Evolutionary conservation across 2,888 invertebrate genomes (phyloP), one percentile per base, ranked within the genome.

Genomic region (Agonopterix alstromeriana): DNA sequence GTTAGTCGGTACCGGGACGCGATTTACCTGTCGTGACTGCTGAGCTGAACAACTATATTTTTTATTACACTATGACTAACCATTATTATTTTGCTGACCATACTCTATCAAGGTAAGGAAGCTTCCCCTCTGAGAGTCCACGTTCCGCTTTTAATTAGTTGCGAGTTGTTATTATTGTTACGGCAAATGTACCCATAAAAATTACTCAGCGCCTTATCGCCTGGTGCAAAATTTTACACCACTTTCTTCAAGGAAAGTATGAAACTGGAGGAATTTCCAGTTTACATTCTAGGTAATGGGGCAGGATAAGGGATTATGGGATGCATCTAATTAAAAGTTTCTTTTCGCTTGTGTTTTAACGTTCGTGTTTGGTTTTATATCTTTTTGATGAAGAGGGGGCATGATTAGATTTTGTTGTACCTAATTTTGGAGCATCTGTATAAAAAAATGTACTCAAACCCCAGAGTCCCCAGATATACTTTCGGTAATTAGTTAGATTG

Each of bases 121-220:
- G 67, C 72, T 61, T 61, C 65, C 55, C 57, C 58, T 67, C 70
- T 66, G 57, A 51, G 67, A 69, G 75, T 70, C 73, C 66, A 67
- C 71, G 74, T 73, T 69, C 73, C 74, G 70, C 73, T 76, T 83
- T 79, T 87, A 86, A 87, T 86, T 85, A 86, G 82, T 84, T 79
- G 77, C 74, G 65, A 81, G 81, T 78, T 83, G 77, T 77, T 85
- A 78, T 85, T 83, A 81, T 84, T 82, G 77, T 82, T 75, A 79
- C 72, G 61, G 71, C 65, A 73, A 82, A 76, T 73, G 72, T 72
- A 73, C 66, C 61, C 67, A 69, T 81, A 81, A 83, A 82, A 82
- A 82, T 79, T 81, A 77, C 70, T 71, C 67, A 60, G 58, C 68
- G 3, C 63, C 74, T 77, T 77, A 79, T 72, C 76, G 73, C 70